Percentiles rank a stretch among this genome's conserved stretches.
Conservation (phyloP, 2,888 invertebrate species). For the Asteroscopus sphinx region DNA sequence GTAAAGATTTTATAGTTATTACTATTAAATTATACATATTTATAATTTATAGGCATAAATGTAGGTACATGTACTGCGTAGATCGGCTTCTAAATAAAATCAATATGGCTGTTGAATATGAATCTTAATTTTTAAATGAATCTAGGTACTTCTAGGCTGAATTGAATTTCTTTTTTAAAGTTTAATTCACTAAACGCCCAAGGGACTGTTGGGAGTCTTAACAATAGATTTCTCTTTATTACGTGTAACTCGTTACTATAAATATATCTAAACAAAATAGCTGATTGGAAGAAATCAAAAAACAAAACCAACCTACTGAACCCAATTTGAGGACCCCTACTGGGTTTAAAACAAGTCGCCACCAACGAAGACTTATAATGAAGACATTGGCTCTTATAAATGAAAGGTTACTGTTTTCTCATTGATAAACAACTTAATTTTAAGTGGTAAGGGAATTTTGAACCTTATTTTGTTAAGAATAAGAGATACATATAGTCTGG, state of each 20-base stretch:
- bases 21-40: no score
- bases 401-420: slow-evolving; percentile 22
- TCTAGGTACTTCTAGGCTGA: no score
- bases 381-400: slow-evolving; percentile 77
- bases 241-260: not conserved
- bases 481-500: not conserved
- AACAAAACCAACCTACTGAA: slow-evolving; percentile 13
- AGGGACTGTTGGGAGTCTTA: no score
- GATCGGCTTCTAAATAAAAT: no score
- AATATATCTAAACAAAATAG: not conserved
- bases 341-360: slow-evolving; percentile 56
- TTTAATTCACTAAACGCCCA: no score
- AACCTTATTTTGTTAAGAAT: not conserved
- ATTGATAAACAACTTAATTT: slow-evolving; percentile 26
- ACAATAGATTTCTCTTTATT: no score
- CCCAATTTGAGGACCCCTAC: slow-evolving; percentile 42
- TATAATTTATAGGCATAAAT: no score
- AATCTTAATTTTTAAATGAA: no score
- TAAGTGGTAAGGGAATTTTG: not conserved
- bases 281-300: not conserved
- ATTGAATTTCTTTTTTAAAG: no score
- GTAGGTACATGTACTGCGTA: no score
- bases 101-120: no score
- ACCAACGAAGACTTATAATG: slow-evolving; percentile 80
- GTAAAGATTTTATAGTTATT: no score